Percentiles rank a stretch among this genome's conserved stretches.
Evolutionary conservation across 2,113 vertebrate genomes (phyloP).

Genomic region (Hyla sarda): DNA sequence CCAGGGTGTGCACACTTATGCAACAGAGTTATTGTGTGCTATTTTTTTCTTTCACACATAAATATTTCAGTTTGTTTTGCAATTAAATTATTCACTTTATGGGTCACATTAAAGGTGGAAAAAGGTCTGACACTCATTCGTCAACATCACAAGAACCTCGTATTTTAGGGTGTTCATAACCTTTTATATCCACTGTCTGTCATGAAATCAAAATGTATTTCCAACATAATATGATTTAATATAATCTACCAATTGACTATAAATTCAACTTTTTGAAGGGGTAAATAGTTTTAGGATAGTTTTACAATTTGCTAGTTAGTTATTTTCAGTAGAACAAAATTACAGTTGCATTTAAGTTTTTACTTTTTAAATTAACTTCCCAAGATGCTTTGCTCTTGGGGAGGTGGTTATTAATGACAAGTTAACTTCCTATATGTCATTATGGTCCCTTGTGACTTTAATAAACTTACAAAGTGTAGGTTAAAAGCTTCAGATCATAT

Average conservation of each 20-base stretch:
- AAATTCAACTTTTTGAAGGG: background rate
- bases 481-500: conserved; percentile 43
- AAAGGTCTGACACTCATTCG: too few relatives aligned
- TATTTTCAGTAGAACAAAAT: background rate
- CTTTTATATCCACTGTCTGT: too few relatives aligned
- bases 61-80: too few relatives aligned
- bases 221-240: background rate
- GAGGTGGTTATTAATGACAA: conserved; percentile 1
- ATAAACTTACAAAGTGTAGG: conserved; percentile 35
- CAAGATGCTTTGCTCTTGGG: background rate
- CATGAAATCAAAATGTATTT: background rate
- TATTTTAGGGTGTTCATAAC: too few relatives aligned
- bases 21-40: too few relatives aligned
- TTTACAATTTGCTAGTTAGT: background rate
- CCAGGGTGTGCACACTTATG: too few relatives aligned
- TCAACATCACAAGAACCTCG: too few relatives aligned
- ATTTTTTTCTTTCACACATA: too few relatives aligned
- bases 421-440: conserved; percentile 22
- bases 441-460: conserved; percentile 46
- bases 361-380: background rate
- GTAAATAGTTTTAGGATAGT: background rate
- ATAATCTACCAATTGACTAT: background rate
- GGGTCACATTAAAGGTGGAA: too few relatives aligned
- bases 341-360: background rate
- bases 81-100: too few relatives aligned